Evolutionary conservation across 2,113 vertebrate genomes (phyloP), one percentile per base, ranked within the genome.

Genomic region (Corythaixoides concolor): DNA sequence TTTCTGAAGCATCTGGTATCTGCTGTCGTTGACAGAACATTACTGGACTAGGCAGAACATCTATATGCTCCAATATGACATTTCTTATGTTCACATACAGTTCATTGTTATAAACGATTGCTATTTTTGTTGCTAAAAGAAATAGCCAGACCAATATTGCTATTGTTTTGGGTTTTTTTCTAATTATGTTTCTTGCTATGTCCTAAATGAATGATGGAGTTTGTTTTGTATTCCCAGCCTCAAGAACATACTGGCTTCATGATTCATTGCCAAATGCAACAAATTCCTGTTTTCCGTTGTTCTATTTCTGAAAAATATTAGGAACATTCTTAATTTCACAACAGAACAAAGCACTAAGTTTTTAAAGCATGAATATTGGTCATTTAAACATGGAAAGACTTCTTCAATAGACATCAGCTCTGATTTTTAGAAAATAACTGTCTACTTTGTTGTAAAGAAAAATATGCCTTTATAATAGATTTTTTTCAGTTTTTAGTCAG

Each of bases 1-100:
- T 93, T 82, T 84, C 53, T 89, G 75, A 89, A 95, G 55, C 64
- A 89, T 92, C 83, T 95, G 75, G 83, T 55, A 66, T 92, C 22
- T 93, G 35, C 45, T 93, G 75, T 83, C 80, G 62, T 64, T 70
- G 41, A 92, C 8, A 49, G 32, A 94, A 80, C 4, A 62, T 94
- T 92, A 90, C 62, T 90, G 70, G 58, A 67, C 35, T 69, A 85
- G 67, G 26, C 32, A 53, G 79, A 88, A 84, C 37, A 84, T 92
- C 35, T 83, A 58, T 96, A 94, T 89, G 18, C 62, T 91, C 21
- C 23, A 53, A 10, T 89, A 78, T 47, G 60, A 14, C 35, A 91
- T 78, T 92, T 90, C 52, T 89, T 80, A 68, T 22, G 17, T 91
- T 94, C 47, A 77, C 12, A 55, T 77, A 50, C 20, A 62, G 24